phyloP scores from a whole-genome alignment of 1,140 invertebrate species.

The Chlorops oryzae region DNA sequence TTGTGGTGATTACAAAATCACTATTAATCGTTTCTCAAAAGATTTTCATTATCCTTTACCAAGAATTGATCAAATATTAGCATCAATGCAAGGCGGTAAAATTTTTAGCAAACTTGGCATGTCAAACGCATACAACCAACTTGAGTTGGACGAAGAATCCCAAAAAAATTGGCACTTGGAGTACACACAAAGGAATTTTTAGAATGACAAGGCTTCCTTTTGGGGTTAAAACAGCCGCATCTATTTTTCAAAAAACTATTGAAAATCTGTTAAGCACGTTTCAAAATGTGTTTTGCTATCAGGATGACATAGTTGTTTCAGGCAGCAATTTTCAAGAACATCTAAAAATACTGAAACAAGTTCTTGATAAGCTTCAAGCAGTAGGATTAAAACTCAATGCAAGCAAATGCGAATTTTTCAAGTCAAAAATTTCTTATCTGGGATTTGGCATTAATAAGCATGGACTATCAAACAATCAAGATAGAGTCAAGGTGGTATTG shows the following conservation, averaged over 20 bases:
- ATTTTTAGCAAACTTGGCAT: constrained; percentile 30
- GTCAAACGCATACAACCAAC: constrained; percentile 27
- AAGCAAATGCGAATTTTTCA: constrained; percentile 34
- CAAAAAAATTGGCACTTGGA: constrained; percentile 24
- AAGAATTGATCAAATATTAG: constrained; percentile 33
- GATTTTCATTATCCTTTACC: constrained; percentile 26
- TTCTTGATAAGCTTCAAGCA: constrained; percentile 17
- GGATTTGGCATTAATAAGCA: constrained; percentile 35
- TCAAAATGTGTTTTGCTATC: constrained; percentile 20
- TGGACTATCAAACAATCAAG: constrained; percentile 25
- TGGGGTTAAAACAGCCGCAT: constrained; percentile 30
- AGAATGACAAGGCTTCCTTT: constrained; percentile 26
- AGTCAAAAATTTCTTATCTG: constrained; percentile 34
- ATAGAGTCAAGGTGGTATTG: too few relatives aligned
- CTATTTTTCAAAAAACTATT: constrained; percentile 38
- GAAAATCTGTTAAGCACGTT: constrained; percentile 27
- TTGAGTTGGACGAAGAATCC: constrained; percentile 22
- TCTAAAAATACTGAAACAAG: constrained; percentile 17
- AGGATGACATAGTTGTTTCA: constrained; percentile 31
- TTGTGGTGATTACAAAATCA: constrained; percentile 8
- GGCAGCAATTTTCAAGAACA: constrained; percentile 16
- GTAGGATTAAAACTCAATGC: constrained; percentile 25
- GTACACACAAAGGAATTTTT: constrained; percentile 35
- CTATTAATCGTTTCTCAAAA: constrained; percentile 20
- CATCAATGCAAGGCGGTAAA: constrained; percentile 22